Base-by-base conservation (phyloP, 2,797 vertebrate species). In the Myotis vivesi region DNA sequence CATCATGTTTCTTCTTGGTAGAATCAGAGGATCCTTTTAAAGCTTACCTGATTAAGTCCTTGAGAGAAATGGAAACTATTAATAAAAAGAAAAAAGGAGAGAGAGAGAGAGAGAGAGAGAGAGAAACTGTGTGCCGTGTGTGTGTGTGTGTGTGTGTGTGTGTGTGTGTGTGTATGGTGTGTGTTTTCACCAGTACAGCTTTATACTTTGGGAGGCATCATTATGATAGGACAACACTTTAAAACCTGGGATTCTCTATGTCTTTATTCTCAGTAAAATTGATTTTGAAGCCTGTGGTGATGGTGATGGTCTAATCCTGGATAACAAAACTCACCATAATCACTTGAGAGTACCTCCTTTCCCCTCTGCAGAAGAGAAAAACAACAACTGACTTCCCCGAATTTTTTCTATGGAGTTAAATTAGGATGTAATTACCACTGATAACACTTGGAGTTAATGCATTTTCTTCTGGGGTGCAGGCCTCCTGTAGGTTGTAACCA, bases 281-380 rank as follows among this genome's bases (percentile, higher is more conserved):
- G 46, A 69, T 91, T 91, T 89, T 69, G 51, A 44, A 88, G 87
- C 69, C 77, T 82, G 59, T 19, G 15, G 49, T 93, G 62, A 66
- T 62, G 20, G 62, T 82, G 69, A 71, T 55, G 76, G 73, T 28
- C 17, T 51, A 87, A 92, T 95, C 91, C 91, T 91, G 83, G 93
- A 75, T 59, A 89, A 75, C n/a, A 81, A 76, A 94, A 90, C 75
- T 96, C 95, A 94, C 64, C 72, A 79, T 80, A 94, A 79, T 97
- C 98, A 98, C 98, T 98, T 98, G 98, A 98, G 98, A 98, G 98
- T 98, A 98, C 96, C 97, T 98, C 97, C 87, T 98, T 97, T 89
- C 82, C 92, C 59, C 73, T 95, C 89, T 84, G 68, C 36, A 87
- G 64, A 64, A 87, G 73, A 30, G 8, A 30, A 44, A 62, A 30